Percentiles rank a stretch among this genome's conserved stretches.
Conservation (phyloP, 2,113 vertebrate species). For the Callorhinus ursinus region DNA sequence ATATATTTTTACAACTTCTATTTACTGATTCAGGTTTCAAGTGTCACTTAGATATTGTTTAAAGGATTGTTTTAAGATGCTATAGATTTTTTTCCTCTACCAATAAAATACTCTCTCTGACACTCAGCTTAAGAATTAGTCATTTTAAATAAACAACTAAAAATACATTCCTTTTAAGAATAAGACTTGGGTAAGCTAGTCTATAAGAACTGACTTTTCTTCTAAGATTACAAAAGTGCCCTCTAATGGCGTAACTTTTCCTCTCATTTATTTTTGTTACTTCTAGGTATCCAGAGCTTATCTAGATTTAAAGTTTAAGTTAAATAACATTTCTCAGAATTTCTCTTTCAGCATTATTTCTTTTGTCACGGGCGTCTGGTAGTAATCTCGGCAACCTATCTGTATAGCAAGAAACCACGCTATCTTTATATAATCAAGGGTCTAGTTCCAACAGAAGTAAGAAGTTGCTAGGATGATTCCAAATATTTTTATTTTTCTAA, state of each 20-base stretch:
- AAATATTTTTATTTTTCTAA: neutral
- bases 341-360: neutral
- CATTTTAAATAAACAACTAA: conserved; percentile 37
- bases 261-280: conserved; percentile 39
- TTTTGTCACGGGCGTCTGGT: neutral
- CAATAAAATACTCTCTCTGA: conserved; percentile 76
- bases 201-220: conserved; percentile 67
- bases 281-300: neutral
- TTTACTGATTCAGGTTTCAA: conserved; percentile 16
- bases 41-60: conserved; percentile 30
- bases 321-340: neutral
- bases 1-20: conserved; percentile 13
- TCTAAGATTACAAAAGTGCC: conserved; percentile 84
- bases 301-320: neutral
- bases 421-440: neutral
- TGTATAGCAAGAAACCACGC: neutral
- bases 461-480: neutral
- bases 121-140: conserved; percentile 67
- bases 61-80: conserved; percentile 74
- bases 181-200: conserved; percentile 67
- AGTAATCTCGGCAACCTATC: neutral
- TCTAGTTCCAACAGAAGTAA: neutral
- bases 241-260: conserved; percentile 80
- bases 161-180: conserved; percentile 52
- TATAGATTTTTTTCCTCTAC: conserved; percentile 58